Evolutionary conservation across 2,113 vertebrate species (phyloP), one percentile per base, ranked within the genome.

Genomic region (Ardeotis arabs): DNA sequence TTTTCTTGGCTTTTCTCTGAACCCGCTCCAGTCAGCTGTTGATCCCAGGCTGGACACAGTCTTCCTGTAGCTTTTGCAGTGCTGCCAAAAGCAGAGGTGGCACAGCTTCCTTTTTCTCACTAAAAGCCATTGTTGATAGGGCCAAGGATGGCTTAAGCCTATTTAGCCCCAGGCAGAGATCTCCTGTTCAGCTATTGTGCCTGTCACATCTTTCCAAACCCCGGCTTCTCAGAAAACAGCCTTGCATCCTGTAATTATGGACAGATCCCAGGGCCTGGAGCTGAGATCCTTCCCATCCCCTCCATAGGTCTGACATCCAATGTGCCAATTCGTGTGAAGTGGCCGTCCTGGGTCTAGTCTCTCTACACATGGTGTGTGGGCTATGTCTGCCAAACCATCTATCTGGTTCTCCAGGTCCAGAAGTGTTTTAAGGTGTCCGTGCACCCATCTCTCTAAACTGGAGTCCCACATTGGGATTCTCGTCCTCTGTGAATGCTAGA

Each of bases 291-390:
- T 28, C 35, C 39, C 82, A 41, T n/a, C 0, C 14, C 4, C 52
- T 22, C 41, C 3, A 33, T 4, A 37, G 66, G 0, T 75, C 58
- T 50, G 25, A 33, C 21, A 6, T 4, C 31, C 60, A 9, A 10
- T 5, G 25, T 4, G 25, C 4, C 47, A 67, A 3, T 35, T 39
- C 7, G 1, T 15, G 25, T 25, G 7, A 45, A 6, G 39, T 2
- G 16, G 8, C 13, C 45, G 1, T 45, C 0, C 10, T 27, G 45
- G 2, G 7, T 2, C 45, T 24, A 37, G 2, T 47, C 25, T 33
- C 47, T 68, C 62, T 35, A 6, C 8, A 31, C 4, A 0, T 0
- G 0, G 1, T 9, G 13, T 10, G 23, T 25, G 39, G 41, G 28
- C 35, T 6, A 1, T 0, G 10, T 44, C 68, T 74, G 15, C 35